phyloP scores from a whole-genome alignment of 2,888 invertebrate species.

The Xylocampa areola region DNA sequence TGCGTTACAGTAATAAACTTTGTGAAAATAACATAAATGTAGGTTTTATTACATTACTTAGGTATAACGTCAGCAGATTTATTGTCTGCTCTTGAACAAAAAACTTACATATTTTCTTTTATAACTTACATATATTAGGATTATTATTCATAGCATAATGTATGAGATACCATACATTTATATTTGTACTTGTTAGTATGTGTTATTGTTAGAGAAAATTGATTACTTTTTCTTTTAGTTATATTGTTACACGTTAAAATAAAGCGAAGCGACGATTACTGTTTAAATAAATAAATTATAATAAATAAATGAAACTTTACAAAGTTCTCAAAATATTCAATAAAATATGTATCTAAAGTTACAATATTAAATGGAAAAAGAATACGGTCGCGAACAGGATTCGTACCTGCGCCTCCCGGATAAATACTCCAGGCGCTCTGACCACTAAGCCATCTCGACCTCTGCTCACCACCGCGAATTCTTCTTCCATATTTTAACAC shows the following conservation, averaged over 20 bases:
- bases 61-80: conserved; percentile 39
- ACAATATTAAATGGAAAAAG: no score
- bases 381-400: no score
- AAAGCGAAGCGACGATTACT: no score
- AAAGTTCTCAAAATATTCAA: no score
- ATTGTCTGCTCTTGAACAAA: conserved; percentile 32
- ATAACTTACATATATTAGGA: conserved; percentile 43
- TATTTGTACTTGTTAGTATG: conserved; percentile 35
- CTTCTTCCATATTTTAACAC: no score
- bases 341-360: no score
- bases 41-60: conserved; percentile 44
- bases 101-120: conserved; percentile 41
- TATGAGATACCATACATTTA: conserved; percentile 40
- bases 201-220: conserved; percentile 36
- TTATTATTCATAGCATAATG: conserved; percentile 47
- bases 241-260: conserved; percentile 12
- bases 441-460: no score
- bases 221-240: conserved; percentile 20
- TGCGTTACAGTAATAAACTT: conserved; percentile 8
- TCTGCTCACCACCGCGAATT: no score
- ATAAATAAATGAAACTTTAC: no score
- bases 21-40: conserved; percentile 34
- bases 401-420: no score
- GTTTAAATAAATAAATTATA: no score
- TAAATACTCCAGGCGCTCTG: no score